phyloP scores from a whole-genome alignment of 2,888 invertebrate species.

The Standfussiana lucernea region DNA sequence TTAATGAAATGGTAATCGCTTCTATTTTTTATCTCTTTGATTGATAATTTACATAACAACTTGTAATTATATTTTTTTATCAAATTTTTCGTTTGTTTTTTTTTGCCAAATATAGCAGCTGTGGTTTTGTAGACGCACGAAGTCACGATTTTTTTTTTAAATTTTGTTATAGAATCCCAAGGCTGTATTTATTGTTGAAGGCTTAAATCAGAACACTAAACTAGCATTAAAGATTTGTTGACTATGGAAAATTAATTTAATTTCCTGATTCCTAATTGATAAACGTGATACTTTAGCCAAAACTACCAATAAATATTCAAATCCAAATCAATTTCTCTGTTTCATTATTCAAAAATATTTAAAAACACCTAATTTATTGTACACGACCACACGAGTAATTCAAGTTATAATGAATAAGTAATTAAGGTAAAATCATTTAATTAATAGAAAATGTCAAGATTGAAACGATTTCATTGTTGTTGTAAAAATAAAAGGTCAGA shows the following conservation, averaged over 20 bases:
- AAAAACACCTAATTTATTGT: neutral
- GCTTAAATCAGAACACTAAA: neutral
- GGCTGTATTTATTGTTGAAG: neutral
- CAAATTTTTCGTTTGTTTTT: too few species aligned
- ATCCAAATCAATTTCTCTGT: neutral
- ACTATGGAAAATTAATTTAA: neutral
- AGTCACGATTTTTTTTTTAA: neutral
- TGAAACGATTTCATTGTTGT: conserved; percentile 1
- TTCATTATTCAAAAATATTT: conserved; percentile 3
- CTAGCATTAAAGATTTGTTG: neutral
- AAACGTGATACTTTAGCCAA: neutral
- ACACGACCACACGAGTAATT: neutral
- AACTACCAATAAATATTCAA: conserved; percentile 3
- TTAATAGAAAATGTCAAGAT: conserved; percentile 11
- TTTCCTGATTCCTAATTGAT: neutral
- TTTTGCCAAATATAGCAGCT: neutral
- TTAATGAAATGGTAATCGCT: too few species aligned
- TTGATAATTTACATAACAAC: too few species aligned
- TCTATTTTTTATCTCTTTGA: too few species aligned
- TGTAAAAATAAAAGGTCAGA: conserved; percentile 1
- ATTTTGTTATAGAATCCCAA: neutral
- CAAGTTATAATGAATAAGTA: neutral
- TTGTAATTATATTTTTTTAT: too few species aligned
- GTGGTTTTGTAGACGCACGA: neutral
- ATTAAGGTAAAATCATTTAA: neutral